phyloP scores from a whole-genome alignment of 2,888 invertebrate species.

The Netelia inedita region DNA sequence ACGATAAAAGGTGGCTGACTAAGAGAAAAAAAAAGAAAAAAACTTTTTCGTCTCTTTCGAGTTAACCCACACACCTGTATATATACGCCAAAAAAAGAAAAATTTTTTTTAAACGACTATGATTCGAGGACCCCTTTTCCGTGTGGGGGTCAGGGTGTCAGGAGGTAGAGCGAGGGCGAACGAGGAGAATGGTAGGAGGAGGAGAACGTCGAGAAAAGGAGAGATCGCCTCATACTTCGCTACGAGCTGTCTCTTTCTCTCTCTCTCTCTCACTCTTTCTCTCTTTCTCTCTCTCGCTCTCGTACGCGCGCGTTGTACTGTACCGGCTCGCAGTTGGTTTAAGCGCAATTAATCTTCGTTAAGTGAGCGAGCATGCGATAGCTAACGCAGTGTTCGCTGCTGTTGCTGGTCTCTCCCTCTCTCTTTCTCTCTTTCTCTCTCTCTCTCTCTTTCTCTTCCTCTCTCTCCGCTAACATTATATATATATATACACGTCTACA shows the following conservation, averaged over 20 bases:
- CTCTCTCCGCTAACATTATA: background rate
- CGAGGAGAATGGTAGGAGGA: conserved; percentile 45
- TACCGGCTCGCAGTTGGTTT: conserved; percentile 80
- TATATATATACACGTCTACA: background rate
- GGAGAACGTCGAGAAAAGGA: conserved; percentile 49
- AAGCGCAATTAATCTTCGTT: conserved; percentile 85
- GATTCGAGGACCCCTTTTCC: conserved; percentile 68
- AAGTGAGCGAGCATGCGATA: conserved; percentile 81
- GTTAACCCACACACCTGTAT: conserved; percentile 4
- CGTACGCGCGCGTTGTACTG: conserved; percentile 52
- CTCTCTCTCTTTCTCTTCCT: no score
- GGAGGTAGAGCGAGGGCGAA: conserved; percentile 77
- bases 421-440: conserved; percentile 9
- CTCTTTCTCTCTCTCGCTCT: conserved; percentile 18
- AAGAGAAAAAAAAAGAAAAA: conserved; percentile 26
- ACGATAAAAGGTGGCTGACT: conserved; percentile 43
- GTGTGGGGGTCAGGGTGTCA: conserved; percentile 78
- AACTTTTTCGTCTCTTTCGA: conserved; percentile 21
- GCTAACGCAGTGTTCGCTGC: conserved; percentile 62
- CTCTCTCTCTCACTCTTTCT: background rate
- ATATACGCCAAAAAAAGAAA: background rate
- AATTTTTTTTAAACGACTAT: background rate
- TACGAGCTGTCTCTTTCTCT: conserved; percentile 35
- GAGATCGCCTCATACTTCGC: conserved; percentile 58
- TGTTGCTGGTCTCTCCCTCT: conserved; percentile 64